These are phyloP conservation scores for Pseudoatta argentina DNA, from an alignment of 1,140 invertebrate species.

Conservation along the genomic window DNA sequence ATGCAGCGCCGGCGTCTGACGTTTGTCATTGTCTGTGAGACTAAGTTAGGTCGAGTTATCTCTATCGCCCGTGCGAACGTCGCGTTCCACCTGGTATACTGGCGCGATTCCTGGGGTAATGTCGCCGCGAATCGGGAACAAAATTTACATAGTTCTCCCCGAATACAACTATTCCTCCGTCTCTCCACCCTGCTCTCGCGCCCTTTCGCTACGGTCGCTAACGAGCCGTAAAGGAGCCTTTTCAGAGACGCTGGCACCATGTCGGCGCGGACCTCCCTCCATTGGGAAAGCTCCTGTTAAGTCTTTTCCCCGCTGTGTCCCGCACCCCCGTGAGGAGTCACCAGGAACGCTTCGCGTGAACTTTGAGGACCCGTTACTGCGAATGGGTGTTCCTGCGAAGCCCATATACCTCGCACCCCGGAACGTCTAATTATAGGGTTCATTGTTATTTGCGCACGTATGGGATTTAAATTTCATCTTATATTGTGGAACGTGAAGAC, in stretches of 20 bases:
- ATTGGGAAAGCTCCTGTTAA: slow-evolving; percentile 1
- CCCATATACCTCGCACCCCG: neutral
- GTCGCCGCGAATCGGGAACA: slow-evolving; percentile 56
- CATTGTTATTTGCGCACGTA: slow-evolving; percentile 66
- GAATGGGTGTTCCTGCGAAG: slow-evolving; percentile 66
- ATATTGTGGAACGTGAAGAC: neutral
- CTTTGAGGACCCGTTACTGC: slow-evolving; percentile 61
- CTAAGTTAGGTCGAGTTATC: slow-evolving; percentile 35
- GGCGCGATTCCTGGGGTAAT: slow-evolving; percentile 32
- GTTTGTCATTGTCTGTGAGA: slow-evolving; percentile 54
- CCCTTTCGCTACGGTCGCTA: slow-evolving; percentile 56
- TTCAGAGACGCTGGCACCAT: slow-evolving; percentile 33
- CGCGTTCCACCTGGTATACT: slow-evolving; percentile 19
- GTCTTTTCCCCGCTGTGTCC: neutral
- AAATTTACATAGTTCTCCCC: slow-evolving; percentile 69
- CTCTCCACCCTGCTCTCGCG: neutral
- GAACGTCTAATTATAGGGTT: slow-evolving; percentile 64
- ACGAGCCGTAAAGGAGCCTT: slow-evolving; percentile 65
- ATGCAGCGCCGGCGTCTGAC: slow-evolving; percentile 51
- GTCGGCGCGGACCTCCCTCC: slow-evolving; percentile 33
- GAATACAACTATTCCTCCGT: slow-evolving; percentile 28
- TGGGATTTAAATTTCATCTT: neutral
- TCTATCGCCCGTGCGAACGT: neutral
- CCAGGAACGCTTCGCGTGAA: slow-evolving; percentile 32
- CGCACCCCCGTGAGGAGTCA: neutral